Evolutionary conservation across 2,113 vertebrate species (phyloP), one percentile per base, ranked within the genome.

Genomic region (Petrocephalus microphthalmus): DNA sequence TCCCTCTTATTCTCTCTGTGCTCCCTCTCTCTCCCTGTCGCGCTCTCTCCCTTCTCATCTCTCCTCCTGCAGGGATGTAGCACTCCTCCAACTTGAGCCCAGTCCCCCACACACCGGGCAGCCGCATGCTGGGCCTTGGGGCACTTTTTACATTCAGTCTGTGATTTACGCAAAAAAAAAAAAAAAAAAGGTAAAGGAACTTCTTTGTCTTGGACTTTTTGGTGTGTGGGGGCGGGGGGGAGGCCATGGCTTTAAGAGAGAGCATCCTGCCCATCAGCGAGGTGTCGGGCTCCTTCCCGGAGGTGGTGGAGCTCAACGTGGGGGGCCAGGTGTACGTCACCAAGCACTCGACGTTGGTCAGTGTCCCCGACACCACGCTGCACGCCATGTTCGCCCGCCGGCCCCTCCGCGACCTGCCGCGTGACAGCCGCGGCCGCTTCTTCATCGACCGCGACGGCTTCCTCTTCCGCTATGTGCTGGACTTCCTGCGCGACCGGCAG

Each of bases 371-470:
- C 91, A 97, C 96, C 92, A 96, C 94, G 42, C 90, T 97, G 90
- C 95, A 96, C 86, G 93, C 88, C 78, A 97, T 97, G 96, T 97
- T 97, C 92, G 92, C 95, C 89, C 96, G 94, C 53, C 94, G 91
- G 92, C 92, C 93, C 90, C 89, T 91, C 81, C 91, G 95, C 0
- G 96, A 97, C 89, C 92, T 97, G 89, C 96, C 97, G 89, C 94
- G 96, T 83, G 97, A 97, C 94, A 97, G 95, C 93, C 94, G 97
- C 54, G 96, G 96, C 37, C 96, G 97, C 92, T 97, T 97, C 94
- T 97, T 97, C 93, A 96, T 97, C 82, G 97, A 97, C 93, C 96
- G 97, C 47, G 97, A 97, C 91, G 97, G 97, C 90, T 97, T 97
- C 93, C 96, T 97, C 87, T 97, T 97, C 94, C 96, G 97, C 93